A percentile compares a stretch with the other conserved stretches of the same genome.
Conservation (phyloP, 2,888 invertebrate species). For the Coelogynopora nodosa region DNA sequence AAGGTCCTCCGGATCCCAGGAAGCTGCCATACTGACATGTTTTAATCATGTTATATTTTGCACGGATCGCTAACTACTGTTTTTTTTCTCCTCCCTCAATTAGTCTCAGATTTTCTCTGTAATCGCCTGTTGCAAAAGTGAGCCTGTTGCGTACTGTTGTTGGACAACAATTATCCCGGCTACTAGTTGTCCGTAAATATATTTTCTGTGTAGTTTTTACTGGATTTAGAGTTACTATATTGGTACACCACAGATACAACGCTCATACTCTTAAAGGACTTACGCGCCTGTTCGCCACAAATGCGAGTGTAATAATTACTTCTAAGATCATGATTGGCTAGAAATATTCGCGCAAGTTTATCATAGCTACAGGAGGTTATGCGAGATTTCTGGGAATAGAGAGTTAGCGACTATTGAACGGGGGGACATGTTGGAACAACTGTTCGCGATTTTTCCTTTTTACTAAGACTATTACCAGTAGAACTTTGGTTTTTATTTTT, state of each 20-base stretch:
- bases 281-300: not conserved
- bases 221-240: not conserved
- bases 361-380: not conserved
- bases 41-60: not conserved
- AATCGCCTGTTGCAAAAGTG: not conserved
- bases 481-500: too few relatives aligned
- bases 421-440: not conserved
- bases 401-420: not conserved
- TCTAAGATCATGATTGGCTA: not conserved
- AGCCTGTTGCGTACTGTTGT: conserved; percentile 13
- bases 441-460: not conserved
- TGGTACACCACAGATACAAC: not conserved
- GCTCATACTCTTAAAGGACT: not conserved
- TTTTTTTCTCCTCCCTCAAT: not conserved
- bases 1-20: conserved; percentile 23
- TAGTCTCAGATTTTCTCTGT: not conserved
- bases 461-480: too few relatives aligned
- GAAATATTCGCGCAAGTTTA: not conserved
- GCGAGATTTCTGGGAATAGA: not conserved
- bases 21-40: conserved; percentile 10
- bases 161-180: conserved; percentile 5
- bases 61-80: not conserved
- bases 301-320: not conserved
- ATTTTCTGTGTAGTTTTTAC: not conserved
- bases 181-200: not conserved